Conservation (phyloP, 1,140 invertebrate species). For the Hermetia illucens region DNA sequence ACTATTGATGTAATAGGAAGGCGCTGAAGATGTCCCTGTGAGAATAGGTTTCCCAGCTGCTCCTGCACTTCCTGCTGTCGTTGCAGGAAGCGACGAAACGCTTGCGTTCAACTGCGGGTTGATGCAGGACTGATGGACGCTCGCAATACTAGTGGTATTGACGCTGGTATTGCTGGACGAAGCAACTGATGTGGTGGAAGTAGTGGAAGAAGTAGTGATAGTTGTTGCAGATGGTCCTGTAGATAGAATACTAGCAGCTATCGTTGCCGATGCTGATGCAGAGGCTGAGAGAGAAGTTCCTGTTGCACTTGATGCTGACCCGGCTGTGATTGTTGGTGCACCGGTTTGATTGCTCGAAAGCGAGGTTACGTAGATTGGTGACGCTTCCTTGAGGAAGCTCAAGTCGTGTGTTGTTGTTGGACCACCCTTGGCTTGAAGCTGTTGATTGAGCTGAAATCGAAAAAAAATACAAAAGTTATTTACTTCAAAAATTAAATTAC, state of each 20-base stretch:
- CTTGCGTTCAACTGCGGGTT: not conserved
- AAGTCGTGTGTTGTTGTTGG: slow-evolving; percentile 38
- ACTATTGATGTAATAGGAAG: not conserved
- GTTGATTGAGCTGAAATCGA: slow-evolving; percentile 46
- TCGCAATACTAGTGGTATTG: too few relatives aligned
- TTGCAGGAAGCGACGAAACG: not conserved
- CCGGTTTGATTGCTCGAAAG: slow-evolving; percentile 46
- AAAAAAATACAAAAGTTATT: not conserved
- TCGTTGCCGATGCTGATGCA: slow-evolving; percentile 12
- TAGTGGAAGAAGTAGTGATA: not conserved
- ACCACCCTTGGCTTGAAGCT: slow-evolving; percentile 35
- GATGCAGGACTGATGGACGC: not conserved
- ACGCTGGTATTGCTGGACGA: slow-evolving; percentile 11
- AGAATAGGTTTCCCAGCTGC: not conserved
- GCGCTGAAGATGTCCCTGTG: not conserved
- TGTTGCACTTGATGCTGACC: slow-evolving; percentile 31
- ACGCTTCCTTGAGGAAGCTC: slow-evolving; percentile 31
- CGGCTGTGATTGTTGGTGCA: slow-evolving; percentile 38
- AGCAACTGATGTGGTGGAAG: not conserved
- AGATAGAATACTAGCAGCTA: slow-evolving; percentile 12
- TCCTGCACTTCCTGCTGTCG: slow-evolving; percentile 2
- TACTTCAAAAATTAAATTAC: too few relatives aligned
- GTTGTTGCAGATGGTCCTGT: slow-evolving; percentile 2
- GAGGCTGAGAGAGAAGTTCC: slow-evolving; percentile 10
- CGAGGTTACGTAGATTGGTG: slow-evolving; percentile 66